These are phyloP conservation scores for Pedionomus torquatus DNA, from an alignment of 2,113 vertebrate genomes.

Conservation along the genomic window DNA sequence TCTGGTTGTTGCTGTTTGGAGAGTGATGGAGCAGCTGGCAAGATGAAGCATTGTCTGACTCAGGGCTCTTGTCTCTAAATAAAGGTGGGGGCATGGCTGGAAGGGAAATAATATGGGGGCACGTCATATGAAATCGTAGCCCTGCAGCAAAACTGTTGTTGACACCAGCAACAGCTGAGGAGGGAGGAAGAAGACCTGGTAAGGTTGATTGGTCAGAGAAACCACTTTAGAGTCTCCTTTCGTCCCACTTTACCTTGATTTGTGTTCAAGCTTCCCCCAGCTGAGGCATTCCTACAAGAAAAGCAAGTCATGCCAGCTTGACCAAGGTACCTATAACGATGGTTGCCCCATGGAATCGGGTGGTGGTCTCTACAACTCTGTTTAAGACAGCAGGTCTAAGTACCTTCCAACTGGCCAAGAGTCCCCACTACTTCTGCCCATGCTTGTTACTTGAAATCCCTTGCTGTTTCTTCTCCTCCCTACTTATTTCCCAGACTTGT, in stretches of 20 bases:
- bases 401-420: background rate
- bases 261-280: background rate
- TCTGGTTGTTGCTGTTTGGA: background rate
- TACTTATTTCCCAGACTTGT: background rate
- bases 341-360: background rate
- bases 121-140: background rate
- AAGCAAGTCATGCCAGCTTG: background rate
- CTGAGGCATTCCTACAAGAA: background rate
- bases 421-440: background rate
- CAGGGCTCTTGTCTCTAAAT: background rate
- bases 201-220: background rate
- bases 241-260: background rate
- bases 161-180: background rate
- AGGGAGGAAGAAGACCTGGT: background rate
- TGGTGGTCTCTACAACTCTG: background rate
- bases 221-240: background rate
- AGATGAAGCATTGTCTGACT: background rate
- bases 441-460: background rate
- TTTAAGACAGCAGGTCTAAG: accelerated
- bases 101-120: background rate
- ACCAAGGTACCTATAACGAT: background rate
- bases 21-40: background rate
- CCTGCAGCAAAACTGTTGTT: background rate
- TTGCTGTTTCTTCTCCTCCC: background rate
- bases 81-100: background rate